These are phyloP conservation scores for Ephestia elutella DNA, from an alignment of 1,140 invertebrate species.

Conservation along the genomic window DNA sequence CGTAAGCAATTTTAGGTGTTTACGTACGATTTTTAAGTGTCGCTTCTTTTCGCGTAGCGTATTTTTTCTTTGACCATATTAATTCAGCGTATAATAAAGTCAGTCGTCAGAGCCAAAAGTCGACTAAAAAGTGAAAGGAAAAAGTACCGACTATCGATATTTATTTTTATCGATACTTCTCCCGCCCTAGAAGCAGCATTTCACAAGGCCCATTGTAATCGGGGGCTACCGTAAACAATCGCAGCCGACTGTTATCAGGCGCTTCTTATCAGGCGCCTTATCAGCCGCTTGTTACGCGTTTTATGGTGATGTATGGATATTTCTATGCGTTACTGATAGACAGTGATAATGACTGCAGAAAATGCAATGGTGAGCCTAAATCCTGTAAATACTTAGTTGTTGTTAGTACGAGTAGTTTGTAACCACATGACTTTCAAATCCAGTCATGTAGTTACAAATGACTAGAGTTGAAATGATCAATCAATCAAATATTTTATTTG, in stretches of 20 bases:
- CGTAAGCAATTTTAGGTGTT: no score
- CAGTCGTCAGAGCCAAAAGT: no score
- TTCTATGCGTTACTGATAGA: neutral
- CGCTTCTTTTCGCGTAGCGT: no score
- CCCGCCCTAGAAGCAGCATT: slow-evolving; percentile 31
- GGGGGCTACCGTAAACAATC: slow-evolving; percentile 37
- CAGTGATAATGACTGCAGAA: neutral
- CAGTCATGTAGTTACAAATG: no score
- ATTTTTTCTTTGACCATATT: no score
- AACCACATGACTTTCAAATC: no score
- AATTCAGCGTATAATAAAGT: no score
- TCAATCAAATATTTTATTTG: no score
- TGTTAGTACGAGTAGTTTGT: no score
- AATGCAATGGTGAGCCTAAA: neutral
- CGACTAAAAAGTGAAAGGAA: neutral
- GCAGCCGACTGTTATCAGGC: slow-evolving; percentile 17
- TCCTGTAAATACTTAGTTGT: neutral
- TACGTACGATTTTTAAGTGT: no score
- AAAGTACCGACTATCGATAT: neutral
- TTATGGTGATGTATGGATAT: neutral
- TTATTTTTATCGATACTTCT: slow-evolving; percentile 12
- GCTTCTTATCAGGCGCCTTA: slow-evolving; percentile 24
- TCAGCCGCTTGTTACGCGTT: neutral
- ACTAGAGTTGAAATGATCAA: no score
- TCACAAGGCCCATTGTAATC: slow-evolving; percentile 47